These are phyloP conservation scores for Plumapathes pennacea DNA, from an alignment of 92 coral and sea anemone genomes.

Conservation along the genomic window DNA sequence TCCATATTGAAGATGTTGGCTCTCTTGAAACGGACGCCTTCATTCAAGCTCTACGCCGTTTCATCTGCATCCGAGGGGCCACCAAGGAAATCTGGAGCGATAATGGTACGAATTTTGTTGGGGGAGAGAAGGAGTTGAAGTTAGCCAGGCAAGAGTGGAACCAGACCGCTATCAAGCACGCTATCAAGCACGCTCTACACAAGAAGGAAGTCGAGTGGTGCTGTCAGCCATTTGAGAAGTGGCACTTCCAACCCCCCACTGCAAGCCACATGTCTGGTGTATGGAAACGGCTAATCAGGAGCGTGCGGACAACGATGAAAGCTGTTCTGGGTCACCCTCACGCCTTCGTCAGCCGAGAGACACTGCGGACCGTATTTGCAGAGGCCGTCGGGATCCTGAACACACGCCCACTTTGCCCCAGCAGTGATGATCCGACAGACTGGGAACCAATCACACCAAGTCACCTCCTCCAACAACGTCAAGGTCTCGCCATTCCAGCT, in stretches of 20 bases:
- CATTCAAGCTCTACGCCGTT: slow-evolving; percentile 33
- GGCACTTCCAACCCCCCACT: slow-evolving; percentile 20
- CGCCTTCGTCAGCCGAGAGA: slow-evolving; percentile 19
- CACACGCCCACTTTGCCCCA: slow-evolving; percentile 43
- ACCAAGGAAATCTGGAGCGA: slow-evolving; percentile 43
- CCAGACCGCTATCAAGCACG: slow-evolving; percentile 1
- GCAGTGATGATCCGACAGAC: slow-evolving; percentile 45
- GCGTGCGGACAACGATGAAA: slow-evolving; percentile 23
- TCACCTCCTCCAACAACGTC: slow-evolving; percentile 37
- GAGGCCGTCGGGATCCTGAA: slow-evolving; percentile 47
- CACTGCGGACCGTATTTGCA: slow-evolving; percentile 42
- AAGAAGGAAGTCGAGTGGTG: neutral
- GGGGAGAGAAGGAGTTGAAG: slow-evolving; percentile 20
- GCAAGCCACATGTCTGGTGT: slow-evolving; percentile 50
- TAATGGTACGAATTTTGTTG: slow-evolving; percentile 42
- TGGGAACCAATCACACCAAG: slow-evolving; percentile 44
- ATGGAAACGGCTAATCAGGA: slow-evolving; percentile 38
- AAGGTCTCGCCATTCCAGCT: slow-evolving; percentile 20
- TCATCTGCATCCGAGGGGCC: slow-evolving; percentile 19
- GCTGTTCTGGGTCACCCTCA: slow-evolving; percentile 20
- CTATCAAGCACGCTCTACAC: too few species aligned
- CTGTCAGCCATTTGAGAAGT: slow-evolving; percentile 7
- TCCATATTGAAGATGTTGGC: slow-evolving; percentile 54
- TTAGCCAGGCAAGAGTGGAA: slow-evolving; percentile 5
- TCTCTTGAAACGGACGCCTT: slow-evolving; percentile 36